Evolutionary conservation across 2,113 vertebrate species (phyloP), one percentile per base, ranked within the genome.

Genomic region (Phrynocephalus versicolor): DNA sequence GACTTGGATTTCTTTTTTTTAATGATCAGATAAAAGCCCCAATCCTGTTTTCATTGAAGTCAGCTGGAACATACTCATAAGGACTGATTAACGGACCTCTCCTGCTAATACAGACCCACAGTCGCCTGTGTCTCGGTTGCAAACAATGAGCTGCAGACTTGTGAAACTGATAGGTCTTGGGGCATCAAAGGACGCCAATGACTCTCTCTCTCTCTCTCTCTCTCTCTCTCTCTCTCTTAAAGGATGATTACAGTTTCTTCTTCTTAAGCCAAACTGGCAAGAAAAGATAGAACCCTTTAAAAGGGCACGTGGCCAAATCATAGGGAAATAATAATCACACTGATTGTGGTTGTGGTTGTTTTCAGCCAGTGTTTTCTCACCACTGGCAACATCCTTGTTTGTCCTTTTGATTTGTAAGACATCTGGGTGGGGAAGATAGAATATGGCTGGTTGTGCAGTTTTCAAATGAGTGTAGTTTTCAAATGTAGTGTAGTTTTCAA

Each of bases 151-250:
- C 19, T 27, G 41, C 27, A 60, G 69, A 60, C 2, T 30, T 73
- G 8, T 73, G 35, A 83, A 73, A 14, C 57, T 57, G 35, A 27
- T 58, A 72, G 51, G 51, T 57, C n/a, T 71, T 14, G 57, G 30
- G 69, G 55, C 64, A 51, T 79, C 87, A 60, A 62, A 65, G 81
- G 37, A n/a, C 83, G 62, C n/a, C n/a, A n/a, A n/a, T n/a, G n/a
- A n/a, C n/a, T 65, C 57, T 19, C 9, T 16, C 58, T 12, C 62
- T 69, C 51, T 85, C 79, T 89, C n/a, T n/a, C n/a, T n/a, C n/a
- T n/a, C n/a, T n/a, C n/a, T 65, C 57, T 19, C 9, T 16, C 58
- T 12, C 62, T 69, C 51, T 85, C 79, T 89, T n/a, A 81, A 51
- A 51, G 10, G 84, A 84, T 74, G 25, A 1, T 77, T 2, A 65